These are phyloP conservation scores for Apamea crenata DNA, from an alignment of 2,888 invertebrate genomes.

Conservation along the genomic window DNA sequence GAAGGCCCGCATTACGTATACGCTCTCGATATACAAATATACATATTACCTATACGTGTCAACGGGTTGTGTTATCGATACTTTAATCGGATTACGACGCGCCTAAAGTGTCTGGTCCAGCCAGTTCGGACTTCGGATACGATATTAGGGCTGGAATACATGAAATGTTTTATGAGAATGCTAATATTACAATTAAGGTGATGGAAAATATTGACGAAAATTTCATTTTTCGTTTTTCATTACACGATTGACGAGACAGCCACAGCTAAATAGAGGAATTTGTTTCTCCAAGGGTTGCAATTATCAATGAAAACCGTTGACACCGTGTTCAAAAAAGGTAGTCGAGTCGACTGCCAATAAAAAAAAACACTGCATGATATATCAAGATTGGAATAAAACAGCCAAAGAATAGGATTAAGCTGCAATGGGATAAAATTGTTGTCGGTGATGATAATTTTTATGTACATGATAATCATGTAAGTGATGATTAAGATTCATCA, in stretches of 20 bases:
- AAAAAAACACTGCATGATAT: background rate
- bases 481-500: background rate
- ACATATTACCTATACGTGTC: slow-evolving; percentile 53
- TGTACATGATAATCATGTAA: background rate
- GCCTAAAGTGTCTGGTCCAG: slow-evolving; percentile 64
- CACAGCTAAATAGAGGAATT: background rate
- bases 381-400: background rate
- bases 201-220: background rate
- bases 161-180: background rate
- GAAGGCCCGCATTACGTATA: slow-evolving; percentile 48
- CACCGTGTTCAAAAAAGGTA: background rate
- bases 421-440: too few species aligned
- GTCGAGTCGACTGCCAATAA: background rate
- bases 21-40: slow-evolving; percentile 41
- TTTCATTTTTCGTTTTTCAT: background rate
- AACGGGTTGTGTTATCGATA: slow-evolving; percentile 64
- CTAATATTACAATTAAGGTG: background rate
- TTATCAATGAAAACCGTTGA: background rate
- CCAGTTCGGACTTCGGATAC: slow-evolving; percentile 25
- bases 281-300: background rate
- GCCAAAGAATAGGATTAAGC: background rate
- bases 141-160: slow-evolving; percentile 41
- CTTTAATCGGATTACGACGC: slow-evolving; percentile 73
- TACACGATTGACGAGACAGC: too few species aligned
- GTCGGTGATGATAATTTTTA: background rate